Percentiles rank a stretch among this genome's conserved stretches.
Conservation (phyloP, 2,797 vertebrate species). For the Rachycentron canadum region DNA sequence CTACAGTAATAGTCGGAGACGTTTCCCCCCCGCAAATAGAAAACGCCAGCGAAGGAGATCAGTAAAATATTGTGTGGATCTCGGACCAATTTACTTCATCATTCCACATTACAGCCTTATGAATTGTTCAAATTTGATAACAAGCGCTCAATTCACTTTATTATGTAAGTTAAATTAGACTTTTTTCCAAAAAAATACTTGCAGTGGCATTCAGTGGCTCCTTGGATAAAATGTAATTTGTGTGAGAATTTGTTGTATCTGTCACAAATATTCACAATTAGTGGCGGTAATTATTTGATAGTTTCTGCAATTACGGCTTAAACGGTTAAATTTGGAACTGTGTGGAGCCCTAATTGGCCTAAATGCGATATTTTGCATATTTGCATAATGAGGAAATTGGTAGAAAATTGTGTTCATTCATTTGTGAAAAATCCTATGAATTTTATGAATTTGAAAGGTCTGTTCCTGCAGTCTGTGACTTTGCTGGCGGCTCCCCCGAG, state of each 20-base stretch:
- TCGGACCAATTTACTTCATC: constrained; percentile 97
- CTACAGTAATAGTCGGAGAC: constrained; percentile 85
- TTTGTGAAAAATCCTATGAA: constrained; percentile 99
- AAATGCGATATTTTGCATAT: constrained; percentile 99
- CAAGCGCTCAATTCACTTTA: constrained; percentile 98
- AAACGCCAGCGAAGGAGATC: constrained; percentile 87
- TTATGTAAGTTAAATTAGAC: constrained; percentile 99
- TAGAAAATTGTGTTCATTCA: constrained; percentile 99
- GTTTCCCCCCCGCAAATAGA: constrained; percentile 87
- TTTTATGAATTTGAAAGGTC: constrained; percentile 99
- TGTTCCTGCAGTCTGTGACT: constrained; percentile 98
- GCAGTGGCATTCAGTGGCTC: constrained; percentile 92
- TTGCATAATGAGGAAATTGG: constrained; percentile 99
- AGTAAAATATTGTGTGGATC: constrained; percentile 95
- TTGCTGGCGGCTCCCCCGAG: constrained; percentile 94
- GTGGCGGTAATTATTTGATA: constrained; percentile 99
- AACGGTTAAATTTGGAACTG: constrained; percentile 99
- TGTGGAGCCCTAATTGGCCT: constrained; percentile 98
- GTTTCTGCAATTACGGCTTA: constrained; percentile 99
- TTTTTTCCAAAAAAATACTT: constrained; percentile 92
- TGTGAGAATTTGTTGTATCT: constrained; percentile 99
- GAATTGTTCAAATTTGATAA: constrained; percentile 99
- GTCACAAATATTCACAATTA: constrained; percentile 99
- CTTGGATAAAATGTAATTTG: constrained; percentile 98
- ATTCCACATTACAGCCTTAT: constrained; percentile 96